A percentile compares a stretch with the other conserved stretches of the same genome.
phyloP scores from a whole-genome alignment of 2,888 invertebrate genomes.

The Cryptosula pallasiana region DNA sequence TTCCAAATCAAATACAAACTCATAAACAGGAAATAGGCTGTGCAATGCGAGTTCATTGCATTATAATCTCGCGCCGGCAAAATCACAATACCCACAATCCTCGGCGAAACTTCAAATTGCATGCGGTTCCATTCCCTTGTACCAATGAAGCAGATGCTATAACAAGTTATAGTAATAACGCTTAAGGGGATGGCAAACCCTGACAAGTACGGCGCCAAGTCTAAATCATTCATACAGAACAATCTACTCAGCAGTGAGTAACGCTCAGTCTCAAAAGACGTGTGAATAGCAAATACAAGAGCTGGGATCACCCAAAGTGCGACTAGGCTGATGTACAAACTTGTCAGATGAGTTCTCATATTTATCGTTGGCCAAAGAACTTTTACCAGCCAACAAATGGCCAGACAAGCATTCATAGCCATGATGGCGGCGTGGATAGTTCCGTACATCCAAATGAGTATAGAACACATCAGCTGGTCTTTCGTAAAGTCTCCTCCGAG shows the following conservation, averaged over 20 bases:
- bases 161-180: not conserved
- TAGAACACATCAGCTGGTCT: not conserved
- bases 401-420: not conserved
- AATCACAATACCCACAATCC: not conserved
- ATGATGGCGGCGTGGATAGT: not conserved
- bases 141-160: not conserved
- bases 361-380: not conserved
- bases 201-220: not conserved
- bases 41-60: constrained; percentile 2
- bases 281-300: not conserved
- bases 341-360: not conserved
- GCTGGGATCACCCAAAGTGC: not conserved
- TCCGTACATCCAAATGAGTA: not conserved
- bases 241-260: not conserved
- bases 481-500: not conserved
- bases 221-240: constrained; percentile 5
- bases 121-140: not conserved
- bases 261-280: not conserved
- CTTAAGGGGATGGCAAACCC: not conserved
- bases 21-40: not conserved
- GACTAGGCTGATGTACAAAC: not conserved
- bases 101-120: not conserved
- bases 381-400: constrained; percentile 4
- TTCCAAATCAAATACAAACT: constrained; percentile 6
- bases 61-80: not conserved